Base-by-base conservation (phyloP, 1,140 invertebrate species). In the Oedothorax gibbosus region DNA sequence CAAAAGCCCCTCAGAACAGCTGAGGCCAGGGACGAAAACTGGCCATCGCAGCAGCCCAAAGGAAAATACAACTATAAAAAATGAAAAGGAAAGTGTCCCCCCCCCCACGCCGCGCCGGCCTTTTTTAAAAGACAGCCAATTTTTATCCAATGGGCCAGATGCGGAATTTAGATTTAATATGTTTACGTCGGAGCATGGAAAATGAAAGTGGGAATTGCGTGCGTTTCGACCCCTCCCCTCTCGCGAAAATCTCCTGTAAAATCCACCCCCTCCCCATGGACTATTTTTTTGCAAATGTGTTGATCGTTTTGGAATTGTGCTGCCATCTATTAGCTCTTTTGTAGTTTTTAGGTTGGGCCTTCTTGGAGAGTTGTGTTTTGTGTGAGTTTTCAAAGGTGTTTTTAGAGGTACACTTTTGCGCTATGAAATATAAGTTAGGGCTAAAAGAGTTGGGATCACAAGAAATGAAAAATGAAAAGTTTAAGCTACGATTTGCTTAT, bases 81-180 rank as follows among this genome's bases (percentile, higher is more conserved):
- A 62, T 49, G 51, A 21, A 64, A 81, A 66, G 51, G 56, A 60
- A 71, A 66, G 64, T 49, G 56, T 64, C 66, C 62, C 78, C 66
- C 66, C 65, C 78, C 50, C 53, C 78, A 81, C 60, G 66, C 65
- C 51, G 21, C 54, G 65, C 57, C 15, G 54, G 21, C 35, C 35
- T 35, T 35, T 35, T 35, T 35, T 35, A 20, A 60, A 69, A 69
- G 78, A 81, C 51, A 81, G 65, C 49, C 54, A 69, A 81, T 81
- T 71, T 15, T 66, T 21, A 12, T 53, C 14, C 12, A 49, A 50
- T 49, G 57, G 50, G 50, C 66, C 78, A 81, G 78, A 81, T 81
- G 78, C 62, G 64, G 21, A 81, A 81, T 81, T 81, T 81, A 81
- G 78, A 81, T 81, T 81, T 81, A 81, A 81, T 81, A 81, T 71